Conservation (phyloP, 2,797 vertebrate species). For the Urophycis tenuis region DNA sequence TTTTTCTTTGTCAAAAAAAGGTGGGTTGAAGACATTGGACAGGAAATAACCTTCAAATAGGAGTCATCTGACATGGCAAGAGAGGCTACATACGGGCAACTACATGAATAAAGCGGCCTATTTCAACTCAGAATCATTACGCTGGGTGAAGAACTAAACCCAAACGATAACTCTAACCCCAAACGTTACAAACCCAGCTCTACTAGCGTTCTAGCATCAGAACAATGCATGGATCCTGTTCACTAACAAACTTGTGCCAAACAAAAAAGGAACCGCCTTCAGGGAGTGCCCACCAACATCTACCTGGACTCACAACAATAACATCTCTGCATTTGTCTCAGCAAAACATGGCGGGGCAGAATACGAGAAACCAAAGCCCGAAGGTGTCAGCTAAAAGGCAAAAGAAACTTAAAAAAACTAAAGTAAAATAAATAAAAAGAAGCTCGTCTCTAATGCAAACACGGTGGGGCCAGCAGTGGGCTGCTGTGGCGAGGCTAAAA, state of each 20-base stretch:
- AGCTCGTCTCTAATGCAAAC: slow-evolving; percentile 59
- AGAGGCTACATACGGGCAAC: not conserved
- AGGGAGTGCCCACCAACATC: not conserved
- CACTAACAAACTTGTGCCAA: no score
- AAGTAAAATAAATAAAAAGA: not conserved
- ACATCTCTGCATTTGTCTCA: not conserved
- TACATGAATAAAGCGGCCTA: not conserved
- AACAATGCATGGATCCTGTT: not conserved
- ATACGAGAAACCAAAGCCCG: not conserved
- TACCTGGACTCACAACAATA: not conserved
- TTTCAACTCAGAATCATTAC: not conserved
- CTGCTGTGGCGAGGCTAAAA: slow-evolving; percentile 63
- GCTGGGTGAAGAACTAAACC: not conserved
- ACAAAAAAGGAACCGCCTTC: no score
- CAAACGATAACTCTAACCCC: not conserved
- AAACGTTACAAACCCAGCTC: no score
- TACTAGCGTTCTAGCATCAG: not conserved
- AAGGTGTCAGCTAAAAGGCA: not conserved
- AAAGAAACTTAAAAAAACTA: not conserved
- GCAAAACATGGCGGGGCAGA: not conserved
- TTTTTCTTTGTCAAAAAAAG: no score
- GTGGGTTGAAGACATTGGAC: not conserved
- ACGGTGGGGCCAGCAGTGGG: slow-evolving; percentile 44
- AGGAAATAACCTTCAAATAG: not conserved
- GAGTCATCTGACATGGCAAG: not conserved